phyloP scores from a whole-genome alignment of 2,113 vertebrate species.

The Notechis scutatus region DNA sequence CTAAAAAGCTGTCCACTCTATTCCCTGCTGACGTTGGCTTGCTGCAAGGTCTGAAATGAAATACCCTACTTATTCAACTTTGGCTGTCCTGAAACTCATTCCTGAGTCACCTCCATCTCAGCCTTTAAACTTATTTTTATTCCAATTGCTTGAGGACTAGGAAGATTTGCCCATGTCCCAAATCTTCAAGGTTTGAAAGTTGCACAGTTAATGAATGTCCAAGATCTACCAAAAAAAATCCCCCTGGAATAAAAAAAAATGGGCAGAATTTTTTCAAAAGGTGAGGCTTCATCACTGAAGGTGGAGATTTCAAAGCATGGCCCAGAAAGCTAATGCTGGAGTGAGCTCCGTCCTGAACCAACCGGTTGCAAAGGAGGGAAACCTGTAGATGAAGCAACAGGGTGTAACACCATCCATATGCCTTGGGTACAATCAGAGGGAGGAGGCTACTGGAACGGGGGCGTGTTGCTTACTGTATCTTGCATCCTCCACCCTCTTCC shows the following conservation, averaged over 20 bases:
- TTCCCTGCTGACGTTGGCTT: not conserved
- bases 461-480: conserved; percentile 3
- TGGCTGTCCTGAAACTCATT: not conserved
- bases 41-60: not conserved
- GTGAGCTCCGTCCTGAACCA: not conserved
- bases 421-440: conserved; percentile 9
- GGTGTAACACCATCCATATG: conserved; percentile 13
- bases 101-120: not conserved
- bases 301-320: not conserved
- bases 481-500: conserved; percentile 15
- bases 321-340: not conserved
- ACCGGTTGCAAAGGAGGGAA: conserved; percentile 19
- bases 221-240: not conserved
- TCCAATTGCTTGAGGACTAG: not conserved
- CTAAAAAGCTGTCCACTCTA: not conserved
- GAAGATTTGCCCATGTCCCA: not conserved
- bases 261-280: conserved; percentile 1
- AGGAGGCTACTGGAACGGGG: not conserved
- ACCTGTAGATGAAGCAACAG: conserved; percentile 12
- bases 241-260: not conserved
- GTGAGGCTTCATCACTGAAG: not conserved
- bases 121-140: not conserved
- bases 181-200: not conserved
- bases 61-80: not conserved
- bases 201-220: not conserved